Evolutionary conservation across 2,888 invertebrate genomes (phyloP).

Genomic region (Chaetoderma sp.): DNA sequence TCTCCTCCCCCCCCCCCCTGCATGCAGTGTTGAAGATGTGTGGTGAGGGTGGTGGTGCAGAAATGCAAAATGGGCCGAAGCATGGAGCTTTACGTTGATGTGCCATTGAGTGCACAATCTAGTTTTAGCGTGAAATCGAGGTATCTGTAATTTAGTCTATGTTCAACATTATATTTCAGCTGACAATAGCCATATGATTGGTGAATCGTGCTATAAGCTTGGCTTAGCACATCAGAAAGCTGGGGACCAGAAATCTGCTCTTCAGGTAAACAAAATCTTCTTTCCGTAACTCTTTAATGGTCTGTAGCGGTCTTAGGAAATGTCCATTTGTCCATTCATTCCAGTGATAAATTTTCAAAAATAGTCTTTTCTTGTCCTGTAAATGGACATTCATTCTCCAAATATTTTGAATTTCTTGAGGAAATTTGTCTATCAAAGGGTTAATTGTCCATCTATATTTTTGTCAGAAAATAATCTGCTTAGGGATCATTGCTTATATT

Average conservation of each 20-base stretch:
- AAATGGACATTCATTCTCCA: too few species aligned
- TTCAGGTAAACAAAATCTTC: constrained; percentile 44
- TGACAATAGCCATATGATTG: constrained; percentile 53
- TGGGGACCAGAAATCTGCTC: constrained; percentile 60
- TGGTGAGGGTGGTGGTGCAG: too few species aligned
- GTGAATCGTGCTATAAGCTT: constrained; percentile 62
- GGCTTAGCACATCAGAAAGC: constrained; percentile 62
- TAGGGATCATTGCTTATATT: too few species aligned
- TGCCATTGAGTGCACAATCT: not conserved
- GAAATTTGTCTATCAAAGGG: too few species aligned
- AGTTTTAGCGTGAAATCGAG: not conserved
- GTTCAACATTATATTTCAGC: constrained; percentile 36
- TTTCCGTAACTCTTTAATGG: not conserved
- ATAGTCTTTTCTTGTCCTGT: too few species aligned
- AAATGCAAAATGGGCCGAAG: too few species aligned
- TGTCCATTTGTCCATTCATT: not conserved
- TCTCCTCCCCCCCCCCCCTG: too few species aligned
- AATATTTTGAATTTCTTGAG: too few species aligned
- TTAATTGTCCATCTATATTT: too few species aligned
- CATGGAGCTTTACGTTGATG: not conserved
- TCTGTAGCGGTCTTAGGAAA: not conserved
- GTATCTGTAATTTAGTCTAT: not conserved
- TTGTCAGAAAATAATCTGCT: too few species aligned
- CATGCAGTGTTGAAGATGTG: too few species aligned
- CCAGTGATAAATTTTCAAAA: too few species aligned